Evolutionary conservation across 2,113 vertebrate species (phyloP).

Genomic region (Nipponia nippon): DNA sequence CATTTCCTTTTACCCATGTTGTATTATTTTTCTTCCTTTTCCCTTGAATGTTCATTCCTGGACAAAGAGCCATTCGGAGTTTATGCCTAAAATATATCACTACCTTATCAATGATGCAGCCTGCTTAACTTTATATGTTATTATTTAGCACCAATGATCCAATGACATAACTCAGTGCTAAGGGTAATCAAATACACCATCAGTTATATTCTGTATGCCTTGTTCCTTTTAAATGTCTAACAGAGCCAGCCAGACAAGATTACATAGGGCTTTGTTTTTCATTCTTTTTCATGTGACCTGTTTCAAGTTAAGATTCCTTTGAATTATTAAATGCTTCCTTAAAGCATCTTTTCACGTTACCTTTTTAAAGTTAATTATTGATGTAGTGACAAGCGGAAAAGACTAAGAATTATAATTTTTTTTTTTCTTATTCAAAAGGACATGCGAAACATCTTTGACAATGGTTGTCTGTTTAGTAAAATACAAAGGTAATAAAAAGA

Average conservation of each 20-base stretch:
- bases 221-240: neutral
- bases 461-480: constrained; percentile 60
- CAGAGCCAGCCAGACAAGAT: neutral
- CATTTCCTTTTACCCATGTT: constrained; percentile 32
- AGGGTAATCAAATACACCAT: neutral
- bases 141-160: neutral
- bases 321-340: constrained; percentile 78
- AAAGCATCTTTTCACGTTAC: constrained; percentile 67
- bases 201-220: neutral
- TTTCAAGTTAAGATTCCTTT: constrained; percentile 73
- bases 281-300: constrained; percentile 65
- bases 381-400: constrained; percentile 71
- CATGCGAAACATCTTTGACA: constrained; percentile 57
- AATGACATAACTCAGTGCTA: neutral
- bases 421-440: constrained; percentile 43
- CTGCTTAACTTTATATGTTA: neutral
- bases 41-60: constrained; percentile 14
- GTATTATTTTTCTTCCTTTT: constrained; percentile 25
- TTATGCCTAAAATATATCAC: neutral
- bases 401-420: constrained; percentile 50
- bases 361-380: constrained; percentile 72
- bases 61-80: neutral
- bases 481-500: constrained; percentile 60
- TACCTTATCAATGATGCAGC: neutral
- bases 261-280: constrained; percentile 50